These are phyloP conservation scores for Ondatra zibethicus DNA, from an alignment of 2,113 vertebrate genomes.

Conservation along the genomic window DNA sequence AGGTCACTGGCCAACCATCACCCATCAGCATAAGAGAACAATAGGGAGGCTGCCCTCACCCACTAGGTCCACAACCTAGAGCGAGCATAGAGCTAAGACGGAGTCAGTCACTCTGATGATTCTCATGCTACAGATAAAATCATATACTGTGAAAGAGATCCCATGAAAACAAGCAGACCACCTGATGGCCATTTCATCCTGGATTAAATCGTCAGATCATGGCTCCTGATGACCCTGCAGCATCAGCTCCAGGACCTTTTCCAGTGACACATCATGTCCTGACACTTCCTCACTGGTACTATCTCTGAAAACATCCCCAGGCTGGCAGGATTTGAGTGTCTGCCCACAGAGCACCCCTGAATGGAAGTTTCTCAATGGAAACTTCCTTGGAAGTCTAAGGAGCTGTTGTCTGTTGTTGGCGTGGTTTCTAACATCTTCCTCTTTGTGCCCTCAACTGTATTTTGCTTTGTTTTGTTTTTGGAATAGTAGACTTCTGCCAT, in stretches of 20 bases:
- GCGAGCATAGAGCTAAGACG: neutral
- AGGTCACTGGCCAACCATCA: neutral
- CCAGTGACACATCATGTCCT: neutral
- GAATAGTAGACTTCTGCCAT: neutral
- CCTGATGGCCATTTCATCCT: neutral
- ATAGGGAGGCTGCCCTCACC: neutral
- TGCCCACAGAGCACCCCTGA: neutral
- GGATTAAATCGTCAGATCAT: neutral
- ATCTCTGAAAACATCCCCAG: neutral
- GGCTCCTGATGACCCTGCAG: neutral
- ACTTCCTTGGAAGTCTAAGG: neutral
- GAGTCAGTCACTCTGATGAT: neutral
- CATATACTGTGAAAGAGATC: neutral
- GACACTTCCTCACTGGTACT: slow-evolving; percentile 5
- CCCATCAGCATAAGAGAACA: neutral
- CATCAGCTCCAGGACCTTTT: neutral
- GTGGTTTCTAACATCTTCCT: slow-evolving; percentile 7
- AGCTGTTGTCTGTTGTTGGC: neutral
- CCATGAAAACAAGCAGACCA: neutral
- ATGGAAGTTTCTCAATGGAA: neutral
- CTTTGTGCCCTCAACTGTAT: neutral
- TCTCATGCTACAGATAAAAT: neutral
- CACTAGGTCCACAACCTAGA: too few relatives aligned
- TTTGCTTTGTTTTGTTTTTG: neutral
- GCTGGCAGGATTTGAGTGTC: neutral